Percentiles rank a stretch among this genome's conserved stretches.
Conservation (phyloP, 1,140 invertebrate genomes). For the Drosophila chauvacae region DNA sequence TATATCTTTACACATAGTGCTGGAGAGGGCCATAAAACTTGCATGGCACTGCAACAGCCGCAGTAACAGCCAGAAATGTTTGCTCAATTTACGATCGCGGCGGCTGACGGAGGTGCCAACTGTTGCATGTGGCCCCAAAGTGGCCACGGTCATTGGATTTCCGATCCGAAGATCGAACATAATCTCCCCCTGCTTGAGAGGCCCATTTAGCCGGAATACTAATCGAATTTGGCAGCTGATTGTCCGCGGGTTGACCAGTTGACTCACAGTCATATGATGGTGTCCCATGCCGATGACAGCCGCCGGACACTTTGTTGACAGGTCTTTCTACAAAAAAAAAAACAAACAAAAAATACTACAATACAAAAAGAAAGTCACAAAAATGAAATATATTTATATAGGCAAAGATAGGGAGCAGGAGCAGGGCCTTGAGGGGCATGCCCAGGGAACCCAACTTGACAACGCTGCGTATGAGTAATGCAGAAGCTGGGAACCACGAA, state of each 20-base stretch:
- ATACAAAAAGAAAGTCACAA: neutral
- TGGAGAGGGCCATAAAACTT: conserved; percentile 74
- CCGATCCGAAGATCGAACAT: conserved; percentile 34
- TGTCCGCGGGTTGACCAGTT: conserved; percentile 32
- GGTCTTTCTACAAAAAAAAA: conserved; percentile 17
- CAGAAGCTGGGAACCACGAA: conserved; percentile 1
- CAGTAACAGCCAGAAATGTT: conserved; percentile 68
- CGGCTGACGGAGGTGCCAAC: conserved; percentile 57
- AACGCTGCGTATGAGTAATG: conserved; percentile 69
- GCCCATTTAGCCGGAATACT: conserved; percentile 19
- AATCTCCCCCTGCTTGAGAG: conserved; percentile 1
- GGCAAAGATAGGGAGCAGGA: neutral
- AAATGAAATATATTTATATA: neutral
- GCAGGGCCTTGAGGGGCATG: neutral
- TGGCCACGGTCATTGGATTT: conserved; percentile 44
- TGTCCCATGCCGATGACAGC: conserved; percentile 43
- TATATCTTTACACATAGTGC: conserved; percentile 27
- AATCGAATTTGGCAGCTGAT: conserved; percentile 74
- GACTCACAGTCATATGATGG: conserved; percentile 74
- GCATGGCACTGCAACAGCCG: conserved; percentile 69
- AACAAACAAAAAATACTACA: neutral
- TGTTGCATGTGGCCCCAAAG: conserved; percentile 31
- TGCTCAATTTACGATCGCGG: conserved; percentile 71
- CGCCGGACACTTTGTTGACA: conserved; percentile 59
- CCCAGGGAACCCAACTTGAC: conserved; percentile 45